Evolutionary conservation across 2,113 vertebrate species (phyloP).

Genomic region (Ranitomeya variabilis): DNA sequence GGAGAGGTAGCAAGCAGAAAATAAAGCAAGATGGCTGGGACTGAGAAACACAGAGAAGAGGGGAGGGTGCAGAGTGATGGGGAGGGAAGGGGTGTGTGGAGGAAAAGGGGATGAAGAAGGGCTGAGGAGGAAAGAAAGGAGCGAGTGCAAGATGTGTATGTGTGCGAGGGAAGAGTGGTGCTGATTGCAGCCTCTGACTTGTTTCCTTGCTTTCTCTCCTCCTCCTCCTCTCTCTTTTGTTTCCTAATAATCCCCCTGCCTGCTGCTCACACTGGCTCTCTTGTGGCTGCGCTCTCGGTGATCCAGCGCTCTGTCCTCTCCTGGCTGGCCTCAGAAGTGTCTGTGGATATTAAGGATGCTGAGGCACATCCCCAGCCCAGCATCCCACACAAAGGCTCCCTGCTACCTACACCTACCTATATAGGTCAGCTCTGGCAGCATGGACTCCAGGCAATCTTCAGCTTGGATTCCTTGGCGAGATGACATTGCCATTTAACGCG

Average conservation of each 20-base stretch:
- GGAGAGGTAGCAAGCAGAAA: conserved; percentile 63
- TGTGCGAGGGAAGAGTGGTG: conserved; percentile 61
- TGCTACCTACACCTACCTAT: conserved; percentile 54
- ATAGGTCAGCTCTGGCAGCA: conserved; percentile 27
- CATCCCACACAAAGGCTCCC: conserved; percentile 42
- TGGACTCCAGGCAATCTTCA: not conserved
- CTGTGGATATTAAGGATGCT: conserved; percentile 46
- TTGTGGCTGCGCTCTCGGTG: conserved; percentile 20
- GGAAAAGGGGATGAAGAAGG: conserved; percentile 59
- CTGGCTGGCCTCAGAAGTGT: conserved; percentile 52
- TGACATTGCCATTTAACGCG: conserved; percentile 18
- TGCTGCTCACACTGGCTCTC: conserved; percentile 55
- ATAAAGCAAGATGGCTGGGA: conserved; percentile 60
- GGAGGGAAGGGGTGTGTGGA: conserved; percentile 63
- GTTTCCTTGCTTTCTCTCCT: conserved; percentile 50
- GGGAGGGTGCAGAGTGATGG: conserved; percentile 64
- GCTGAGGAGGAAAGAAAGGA: conserved; percentile 61
- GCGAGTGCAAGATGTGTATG: conserved; percentile 59
- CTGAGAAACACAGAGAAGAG: conserved; percentile 65
- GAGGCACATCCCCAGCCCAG: conserved; percentile 48
- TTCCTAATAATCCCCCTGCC: conserved; percentile 56
- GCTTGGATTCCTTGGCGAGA: not conserved
- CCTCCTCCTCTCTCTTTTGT: conserved; percentile 59
- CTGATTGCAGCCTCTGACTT: conserved; percentile 48
- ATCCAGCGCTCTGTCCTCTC: conserved; percentile 52